Conservation (phyloP, 2,113 vertebrate species). For the Pteronura brasiliensis region DNA sequence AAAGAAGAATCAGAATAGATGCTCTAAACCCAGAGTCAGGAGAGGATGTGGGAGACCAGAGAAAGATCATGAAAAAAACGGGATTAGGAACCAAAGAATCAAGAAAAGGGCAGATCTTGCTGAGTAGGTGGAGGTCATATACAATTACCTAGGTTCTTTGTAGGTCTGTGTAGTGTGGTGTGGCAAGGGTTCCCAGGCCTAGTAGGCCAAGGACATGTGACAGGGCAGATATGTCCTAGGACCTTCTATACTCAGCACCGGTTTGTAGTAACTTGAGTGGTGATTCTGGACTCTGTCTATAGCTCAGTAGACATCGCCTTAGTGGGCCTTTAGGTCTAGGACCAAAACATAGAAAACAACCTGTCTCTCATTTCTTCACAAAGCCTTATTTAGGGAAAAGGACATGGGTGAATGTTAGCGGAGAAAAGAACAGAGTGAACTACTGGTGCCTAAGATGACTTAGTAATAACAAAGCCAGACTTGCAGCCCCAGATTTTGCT, state of each 20-base stretch:
- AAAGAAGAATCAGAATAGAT: background rate
- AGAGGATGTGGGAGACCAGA: background rate
- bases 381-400: background rate
- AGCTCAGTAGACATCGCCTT: background rate
- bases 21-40: background rate
- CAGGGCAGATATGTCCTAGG: background rate
- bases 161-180: background rate
- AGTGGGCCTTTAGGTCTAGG: background rate
- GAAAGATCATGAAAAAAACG: background rate
- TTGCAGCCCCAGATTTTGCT: background rate
- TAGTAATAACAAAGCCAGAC: background rate
- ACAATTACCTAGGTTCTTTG: background rate
- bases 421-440: background rate
- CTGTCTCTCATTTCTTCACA: background rate
- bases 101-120: background rate
- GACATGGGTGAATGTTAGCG: background rate
- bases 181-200: background rate
- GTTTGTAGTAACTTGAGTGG: background rate
- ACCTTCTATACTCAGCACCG: background rate
- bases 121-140: background rate
- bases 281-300: background rate
- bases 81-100: background rate
- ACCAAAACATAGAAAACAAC: background rate
- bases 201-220: background rate
- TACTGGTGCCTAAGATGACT: background rate